Evolutionary conservation across 2,888 invertebrate species (phyloP), one percentile per base, ranked within the genome.

Genomic region (Anoncus sp.): DNA sequence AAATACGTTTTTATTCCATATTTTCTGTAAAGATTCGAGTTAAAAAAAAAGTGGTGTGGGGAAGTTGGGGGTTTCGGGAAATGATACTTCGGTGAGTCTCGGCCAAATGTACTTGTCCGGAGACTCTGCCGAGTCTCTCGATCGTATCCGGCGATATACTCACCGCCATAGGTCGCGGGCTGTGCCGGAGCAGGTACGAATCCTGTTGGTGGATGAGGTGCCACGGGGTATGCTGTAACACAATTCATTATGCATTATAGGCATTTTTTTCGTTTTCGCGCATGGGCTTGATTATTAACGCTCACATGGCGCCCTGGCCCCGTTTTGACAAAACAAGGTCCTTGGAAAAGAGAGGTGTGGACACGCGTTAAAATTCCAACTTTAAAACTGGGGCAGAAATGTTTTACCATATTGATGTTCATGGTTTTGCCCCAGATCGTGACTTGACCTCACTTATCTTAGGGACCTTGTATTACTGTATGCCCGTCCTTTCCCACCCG

Each of bases 201-300:
- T 82, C 91, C 90, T 81, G 90, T 90, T 79, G 90, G 90, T 83
- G 91, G 90, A 85, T 91, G 91, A 63, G 90, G 90, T 79, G 90
- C 89, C 86, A 91, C 91, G 75, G 91, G 90, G 87, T 90, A 91
- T 79, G 91, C 91, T 91, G 90, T 73, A 91, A 91, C 90, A 90
- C 82, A 90, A 85, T 85, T 87, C 83, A 84, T 84, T 82, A 73
- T 72, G 82, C 75, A 84, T 83, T 86, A 82, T 82, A 79, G 65
- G 78, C 20, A 35, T 31, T 59, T 57, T 74, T 81, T 73, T 49
- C 53, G 51, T 62, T 73, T 75, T 43, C 67, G 81, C 74, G 47
- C 9, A 40, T 2, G 9, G 6, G 20, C 14, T 27, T 31, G 47
- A 31, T n/a, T 49, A 20, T 49, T n/a, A 38, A 27, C 27, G 40